phyloP scores from a whole-genome alignment of 2,113 vertebrate species.

The Elgaria multicarinata region DNA sequence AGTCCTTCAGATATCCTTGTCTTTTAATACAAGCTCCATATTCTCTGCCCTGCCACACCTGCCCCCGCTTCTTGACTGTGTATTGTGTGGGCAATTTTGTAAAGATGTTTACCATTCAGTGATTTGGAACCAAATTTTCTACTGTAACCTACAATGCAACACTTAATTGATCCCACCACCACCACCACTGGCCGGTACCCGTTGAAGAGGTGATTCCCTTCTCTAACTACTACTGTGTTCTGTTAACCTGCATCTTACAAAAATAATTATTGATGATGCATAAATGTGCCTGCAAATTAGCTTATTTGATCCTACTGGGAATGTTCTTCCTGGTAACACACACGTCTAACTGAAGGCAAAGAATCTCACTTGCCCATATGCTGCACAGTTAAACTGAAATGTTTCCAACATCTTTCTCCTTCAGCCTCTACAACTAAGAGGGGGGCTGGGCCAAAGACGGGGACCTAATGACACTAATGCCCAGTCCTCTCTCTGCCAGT shows the following conservation, averaged over 20 bases:
- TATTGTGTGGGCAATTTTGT: neutral
- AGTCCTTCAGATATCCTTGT: neutral
- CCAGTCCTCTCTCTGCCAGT: conserved; percentile 32
- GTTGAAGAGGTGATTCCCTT: neutral
- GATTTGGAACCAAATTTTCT: neutral
- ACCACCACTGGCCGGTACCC: too few species aligned
- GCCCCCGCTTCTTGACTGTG: neutral
- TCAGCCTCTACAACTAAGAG: conserved; percentile 44
- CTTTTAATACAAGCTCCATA: neutral
- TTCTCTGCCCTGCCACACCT: too few species aligned
- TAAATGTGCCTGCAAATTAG: neutral
- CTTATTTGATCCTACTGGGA: neutral
- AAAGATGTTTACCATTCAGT: accelerated
- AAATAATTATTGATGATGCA: neutral
- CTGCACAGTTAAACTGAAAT: conserved; percentile 38
- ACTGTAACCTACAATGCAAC: conserved; percentile 3
- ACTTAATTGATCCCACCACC: too few species aligned
- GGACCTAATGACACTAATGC: neutral
- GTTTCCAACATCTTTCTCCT: conserved; percentile 36
- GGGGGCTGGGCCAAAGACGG: conserved; percentile 15
- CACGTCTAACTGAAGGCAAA: conserved; percentile 2
- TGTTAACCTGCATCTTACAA: neutral
- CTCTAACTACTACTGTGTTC: neutral
- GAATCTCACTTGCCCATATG: neutral
- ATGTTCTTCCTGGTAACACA: neutral